Evolutionary conservation across 2,113 vertebrate species (phyloP).

Genomic region (Hippocampus abdominalis): DNA sequence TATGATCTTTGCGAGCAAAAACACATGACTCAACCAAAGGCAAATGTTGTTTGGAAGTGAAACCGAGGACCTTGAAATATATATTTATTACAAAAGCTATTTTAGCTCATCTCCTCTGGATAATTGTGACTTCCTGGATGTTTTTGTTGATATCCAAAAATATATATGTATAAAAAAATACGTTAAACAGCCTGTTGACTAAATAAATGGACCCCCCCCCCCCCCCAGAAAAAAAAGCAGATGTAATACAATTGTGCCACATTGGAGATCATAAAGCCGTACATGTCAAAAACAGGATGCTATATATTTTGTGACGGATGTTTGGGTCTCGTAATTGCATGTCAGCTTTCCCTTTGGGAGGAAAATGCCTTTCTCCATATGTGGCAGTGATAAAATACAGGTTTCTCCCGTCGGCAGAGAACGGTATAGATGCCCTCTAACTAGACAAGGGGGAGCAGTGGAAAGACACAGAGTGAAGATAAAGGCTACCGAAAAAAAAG

Average conservation of each 20-base stretch:
- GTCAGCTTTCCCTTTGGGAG: constrained; percentile 52
- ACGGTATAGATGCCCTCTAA: constrained; percentile 57
- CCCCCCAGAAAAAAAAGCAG: neutral
- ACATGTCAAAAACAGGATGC: constrained; percentile 54
- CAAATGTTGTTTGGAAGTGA: neutral
- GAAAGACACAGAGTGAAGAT: constrained; percentile 15
- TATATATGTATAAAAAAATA: constrained; percentile 15
- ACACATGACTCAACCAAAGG: neutral
- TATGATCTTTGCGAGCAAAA: constrained; percentile 16
- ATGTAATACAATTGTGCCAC: constrained; percentile 37
- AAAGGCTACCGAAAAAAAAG: constrained; percentile 18
- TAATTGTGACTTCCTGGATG: neutral
- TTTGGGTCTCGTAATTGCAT: constrained; percentile 55
- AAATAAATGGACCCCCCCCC: constrained; percentile 24
- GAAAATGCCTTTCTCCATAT: constrained; percentile 53
- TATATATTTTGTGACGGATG: constrained; percentile 48
- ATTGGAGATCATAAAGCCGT: constrained; percentile 48
- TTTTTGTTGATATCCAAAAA: constrained; percentile 10
- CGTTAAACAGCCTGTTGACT: neutral
- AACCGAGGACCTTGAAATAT: constrained; percentile 5
- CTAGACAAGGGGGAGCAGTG: constrained; percentile 57
- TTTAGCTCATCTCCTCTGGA: neutral
- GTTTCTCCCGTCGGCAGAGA: constrained; percentile 42
- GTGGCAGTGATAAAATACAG: constrained; percentile 57
- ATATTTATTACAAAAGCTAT: constrained; percentile 9